These are phyloP conservation scores for Pseudonaja textilis DNA, from an alignment of 2,113 vertebrate species.

Conservation along the genomic window DNA sequence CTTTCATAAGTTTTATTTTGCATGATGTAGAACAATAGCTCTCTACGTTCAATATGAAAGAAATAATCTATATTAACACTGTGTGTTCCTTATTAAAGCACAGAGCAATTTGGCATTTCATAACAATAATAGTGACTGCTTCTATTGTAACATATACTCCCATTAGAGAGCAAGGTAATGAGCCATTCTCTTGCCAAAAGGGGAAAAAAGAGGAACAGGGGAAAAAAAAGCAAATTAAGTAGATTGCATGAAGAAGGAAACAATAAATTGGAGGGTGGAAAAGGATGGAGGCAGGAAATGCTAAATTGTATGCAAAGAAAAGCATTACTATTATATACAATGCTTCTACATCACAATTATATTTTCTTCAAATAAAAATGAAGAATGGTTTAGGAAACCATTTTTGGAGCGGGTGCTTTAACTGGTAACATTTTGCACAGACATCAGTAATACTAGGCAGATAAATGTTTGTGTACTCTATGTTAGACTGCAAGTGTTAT, in stretches of 20 bases:
- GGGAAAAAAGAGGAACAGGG: not conserved
- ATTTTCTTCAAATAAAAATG: not conserved
- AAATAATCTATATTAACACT: not conserved
- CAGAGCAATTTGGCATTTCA: not conserved
- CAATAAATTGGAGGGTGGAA: not conserved
- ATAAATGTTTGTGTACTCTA: not conserved
- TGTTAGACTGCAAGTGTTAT: not conserved
- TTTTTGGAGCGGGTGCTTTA: not conserved
- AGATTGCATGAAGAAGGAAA: not conserved
- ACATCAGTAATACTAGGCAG: not conserved
- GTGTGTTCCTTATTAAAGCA: not conserved
- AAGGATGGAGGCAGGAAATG: not conserved
- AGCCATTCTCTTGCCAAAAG: not conserved
- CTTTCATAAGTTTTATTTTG: not conserved
- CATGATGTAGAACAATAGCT: accelerated
- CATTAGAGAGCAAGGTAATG: not conserved
- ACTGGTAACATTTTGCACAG: not conserved
- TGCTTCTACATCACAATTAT: not conserved
- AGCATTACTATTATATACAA: not conserved
- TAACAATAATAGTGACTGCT: not conserved
- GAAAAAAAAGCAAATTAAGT: not conserved
- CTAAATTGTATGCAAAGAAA: not conserved
- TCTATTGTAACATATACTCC: not conserved
- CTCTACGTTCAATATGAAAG: not conserved
- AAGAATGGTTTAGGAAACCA: not conserved